phyloP scores from a whole-genome alignment of 2,113 vertebrate genomes.

The Plestiodon gilberti region DNA sequence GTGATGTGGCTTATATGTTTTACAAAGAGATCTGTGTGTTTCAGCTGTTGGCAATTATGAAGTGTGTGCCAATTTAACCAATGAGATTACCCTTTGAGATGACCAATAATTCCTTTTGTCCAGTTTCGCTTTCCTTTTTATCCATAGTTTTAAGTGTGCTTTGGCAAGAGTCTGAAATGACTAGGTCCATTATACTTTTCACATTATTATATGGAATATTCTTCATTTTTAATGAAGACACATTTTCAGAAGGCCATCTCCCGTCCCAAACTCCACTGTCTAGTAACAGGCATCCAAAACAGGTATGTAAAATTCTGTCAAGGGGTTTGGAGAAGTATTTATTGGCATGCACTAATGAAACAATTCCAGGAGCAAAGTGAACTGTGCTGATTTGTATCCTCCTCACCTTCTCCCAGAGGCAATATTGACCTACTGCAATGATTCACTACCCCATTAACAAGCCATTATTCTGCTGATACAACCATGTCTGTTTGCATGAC shows the following conservation, averaged over 20 bases:
- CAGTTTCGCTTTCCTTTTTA: not conserved
- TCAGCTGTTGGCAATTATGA: not conserved
- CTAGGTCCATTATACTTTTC: not conserved
- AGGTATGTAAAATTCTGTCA: not conserved
- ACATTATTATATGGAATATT: not conserved
- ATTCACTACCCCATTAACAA: slow-evolving; percentile 5
- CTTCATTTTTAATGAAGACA: not conserved
- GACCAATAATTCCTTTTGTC: not conserved
- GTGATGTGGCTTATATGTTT: no score
- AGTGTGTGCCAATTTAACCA: not conserved
- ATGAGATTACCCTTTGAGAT: not conserved
- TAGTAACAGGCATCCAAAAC: not conserved
- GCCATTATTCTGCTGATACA: slow-evolving; percentile 6
- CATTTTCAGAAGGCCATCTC: not conserved
- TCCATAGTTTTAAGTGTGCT: not conserved
- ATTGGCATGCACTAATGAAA: not conserved
- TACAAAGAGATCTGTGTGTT: not conserved
- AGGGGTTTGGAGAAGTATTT: not conserved
- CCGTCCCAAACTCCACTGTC: not conserved
- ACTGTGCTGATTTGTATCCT: not conserved
- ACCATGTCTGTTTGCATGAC: not conserved
- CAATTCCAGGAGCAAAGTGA: not conserved
- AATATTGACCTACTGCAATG: slow-evolving; percentile 2
- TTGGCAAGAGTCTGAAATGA: not conserved
- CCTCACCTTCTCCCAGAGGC: not conserved